phyloP scores from a whole-genome alignment of 2,797 vertebrate genomes.

The Hylomyscus alleni region DNA sequence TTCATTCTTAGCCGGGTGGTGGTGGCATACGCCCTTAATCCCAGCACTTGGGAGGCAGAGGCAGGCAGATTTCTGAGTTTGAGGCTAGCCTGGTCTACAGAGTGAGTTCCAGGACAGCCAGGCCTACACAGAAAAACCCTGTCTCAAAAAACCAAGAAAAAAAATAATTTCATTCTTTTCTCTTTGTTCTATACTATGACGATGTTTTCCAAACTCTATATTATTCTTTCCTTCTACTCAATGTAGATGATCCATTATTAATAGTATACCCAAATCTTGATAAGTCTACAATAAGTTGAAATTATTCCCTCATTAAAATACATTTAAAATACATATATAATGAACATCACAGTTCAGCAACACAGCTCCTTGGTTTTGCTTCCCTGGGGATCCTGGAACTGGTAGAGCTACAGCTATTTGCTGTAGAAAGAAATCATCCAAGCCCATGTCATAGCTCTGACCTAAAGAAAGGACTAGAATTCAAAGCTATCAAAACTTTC shows the following conservation, averaged over 20 bases:
- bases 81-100: too few species aligned
- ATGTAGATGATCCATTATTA: not conserved
- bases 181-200: not conserved
- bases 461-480: not conserved
- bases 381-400: fast-evolving
- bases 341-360: not conserved
- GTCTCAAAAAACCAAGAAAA: too few species aligned
- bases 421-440: not conserved
- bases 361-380: not conserved
- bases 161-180: not conserved
- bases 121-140: too few species aligned
- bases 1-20: too few species aligned
- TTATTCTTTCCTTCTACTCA: not conserved
- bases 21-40: too few species aligned
- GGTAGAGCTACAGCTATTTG: not conserved
- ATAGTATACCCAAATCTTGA: not conserved
- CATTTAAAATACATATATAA: not conserved
- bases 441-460: too few species aligned
- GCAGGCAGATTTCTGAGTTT: too few species aligned
- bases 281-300: not conserved
- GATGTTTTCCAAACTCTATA: not conserved
- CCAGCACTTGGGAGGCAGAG: too few species aligned
- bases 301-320: not conserved
- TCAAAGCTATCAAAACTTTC: not conserved
- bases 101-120: too few species aligned